Percentiles rank a stretch among this genome's conserved stretches.
These are phyloP conservation scores for Platerodrilus igneus DNA, from an alignment of 2,888 invertebrate species.

Conservation along the genomic window DNA sequence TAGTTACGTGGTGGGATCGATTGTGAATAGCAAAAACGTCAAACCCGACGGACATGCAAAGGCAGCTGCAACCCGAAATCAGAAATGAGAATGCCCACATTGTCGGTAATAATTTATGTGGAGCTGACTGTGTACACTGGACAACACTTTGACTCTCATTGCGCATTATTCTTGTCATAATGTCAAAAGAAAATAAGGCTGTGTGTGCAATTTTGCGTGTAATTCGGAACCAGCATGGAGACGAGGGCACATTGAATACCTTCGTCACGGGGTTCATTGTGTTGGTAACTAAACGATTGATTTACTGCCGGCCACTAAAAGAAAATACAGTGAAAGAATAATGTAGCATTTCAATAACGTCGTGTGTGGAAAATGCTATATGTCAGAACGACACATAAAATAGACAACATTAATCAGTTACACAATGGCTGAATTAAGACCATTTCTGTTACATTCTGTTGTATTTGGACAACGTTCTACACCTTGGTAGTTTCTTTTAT, in stretches of 20 bases:
- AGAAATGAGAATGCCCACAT: slow-evolving; percentile 21
- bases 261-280: slow-evolving; percentile 33
- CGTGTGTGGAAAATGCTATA: slow-evolving; percentile 20
- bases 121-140: slow-evolving; percentile 19
- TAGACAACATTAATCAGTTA: too few relatives aligned
- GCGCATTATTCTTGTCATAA: slow-evolving; percentile 38
- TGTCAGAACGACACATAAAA: too few relatives aligned
- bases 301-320: slow-evolving; percentile 35
- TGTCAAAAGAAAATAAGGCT: slow-evolving; percentile 39
- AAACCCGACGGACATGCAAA: slow-evolving; percentile 40
- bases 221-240: slow-evolving; percentile 38
- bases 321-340: slow-evolving; percentile 34
- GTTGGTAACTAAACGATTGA: slow-evolving; percentile 29
- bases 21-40: slow-evolving; percentile 38
- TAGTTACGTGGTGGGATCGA: slow-evolving; percentile 40
- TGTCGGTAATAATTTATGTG: slow-evolving; percentile 31
- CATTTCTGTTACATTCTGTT: too few relatives aligned
- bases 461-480: too few relatives aligned
- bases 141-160: slow-evolving; percentile 30
- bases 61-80: slow-evolving; percentile 28
- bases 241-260: slow-evolving; percentile 31
- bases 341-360: slow-evolving; percentile 30
- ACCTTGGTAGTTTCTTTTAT: too few relatives aligned
- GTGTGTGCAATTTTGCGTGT: slow-evolving; percentile 44
- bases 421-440: too few relatives aligned